Evolutionary conservation across 2,113 vertebrate species (phyloP).

Genomic region (Crotalus tigris): DNA sequence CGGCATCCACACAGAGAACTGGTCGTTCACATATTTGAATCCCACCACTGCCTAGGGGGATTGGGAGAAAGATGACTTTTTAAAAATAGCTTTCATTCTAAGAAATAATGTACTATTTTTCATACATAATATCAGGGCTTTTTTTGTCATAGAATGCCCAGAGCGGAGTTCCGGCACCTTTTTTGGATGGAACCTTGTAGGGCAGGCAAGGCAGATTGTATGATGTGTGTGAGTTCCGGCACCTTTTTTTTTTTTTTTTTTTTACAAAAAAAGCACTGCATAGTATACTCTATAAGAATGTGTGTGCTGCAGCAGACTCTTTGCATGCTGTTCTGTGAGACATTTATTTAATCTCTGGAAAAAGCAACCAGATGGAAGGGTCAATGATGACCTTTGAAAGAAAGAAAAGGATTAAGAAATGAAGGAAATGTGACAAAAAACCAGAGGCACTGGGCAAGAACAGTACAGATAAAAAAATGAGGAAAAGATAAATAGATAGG

Average conservation of each 20-base stretch:
- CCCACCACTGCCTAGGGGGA: background rate
- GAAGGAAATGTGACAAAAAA: background rate
- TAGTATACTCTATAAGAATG: background rate
- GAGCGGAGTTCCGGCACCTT: no score
- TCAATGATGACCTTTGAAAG: background rate
- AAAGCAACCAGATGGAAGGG: conserved; percentile 17
- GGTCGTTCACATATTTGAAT: no score
- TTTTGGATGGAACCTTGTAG: no score
- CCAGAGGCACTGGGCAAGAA: background rate
- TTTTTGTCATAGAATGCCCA: no score
- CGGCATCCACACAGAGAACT: no score
- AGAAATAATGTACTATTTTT: background rate
- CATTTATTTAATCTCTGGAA: background rate
- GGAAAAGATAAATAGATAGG: background rate
- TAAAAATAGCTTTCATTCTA: background rate
- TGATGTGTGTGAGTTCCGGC: no score
- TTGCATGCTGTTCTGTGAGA: background rate
- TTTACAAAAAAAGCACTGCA: background rate
- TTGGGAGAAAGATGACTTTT: background rate
- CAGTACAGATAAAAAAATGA: background rate
- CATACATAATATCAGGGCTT: background rate
- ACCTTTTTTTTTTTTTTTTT: no score
- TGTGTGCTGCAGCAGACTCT: background rate
- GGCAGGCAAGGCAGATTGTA: no score
- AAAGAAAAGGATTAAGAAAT: background rate